Percentiles rank a stretch among this genome's conserved stretches.
Conservation (phyloP, 2,888 invertebrate genomes). For the Dioctria linearis region DNA sequence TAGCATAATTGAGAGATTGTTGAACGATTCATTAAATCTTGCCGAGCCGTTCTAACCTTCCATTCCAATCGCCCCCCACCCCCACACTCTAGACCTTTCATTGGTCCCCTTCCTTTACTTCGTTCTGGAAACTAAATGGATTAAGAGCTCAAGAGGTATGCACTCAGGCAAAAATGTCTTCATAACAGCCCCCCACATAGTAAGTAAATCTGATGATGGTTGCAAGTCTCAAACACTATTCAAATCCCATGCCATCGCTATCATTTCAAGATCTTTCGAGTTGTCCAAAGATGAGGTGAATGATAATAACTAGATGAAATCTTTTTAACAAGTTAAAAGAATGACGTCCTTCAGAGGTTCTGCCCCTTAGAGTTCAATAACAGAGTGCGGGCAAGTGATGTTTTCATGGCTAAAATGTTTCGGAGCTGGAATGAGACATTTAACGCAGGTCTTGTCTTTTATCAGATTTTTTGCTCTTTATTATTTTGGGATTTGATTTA, state of each 20-base stretch:
- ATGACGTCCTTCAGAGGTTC: not conserved
- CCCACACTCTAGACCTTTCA: too few relatives aligned
- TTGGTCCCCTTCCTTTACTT: not conserved
- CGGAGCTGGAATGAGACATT: not conserved
- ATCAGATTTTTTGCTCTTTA: too few relatives aligned
- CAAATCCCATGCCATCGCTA: slow-evolving; percentile 1
- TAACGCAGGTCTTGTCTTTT: not conserved
- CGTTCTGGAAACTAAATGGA: slow-evolving; percentile 12
- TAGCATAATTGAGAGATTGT: slow-evolving; percentile 49
- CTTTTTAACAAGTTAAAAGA: slow-evolving; percentile 35
- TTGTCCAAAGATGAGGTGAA: slow-evolving; percentile 30
- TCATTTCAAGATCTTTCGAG: not conserved
- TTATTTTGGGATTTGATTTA: too few relatives aligned
- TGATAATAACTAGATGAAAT: slow-evolving; percentile 40
- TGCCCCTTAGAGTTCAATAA: not conserved
- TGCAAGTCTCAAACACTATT: slow-evolving; percentile 41
- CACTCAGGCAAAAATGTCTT: slow-evolving; percentile 34
- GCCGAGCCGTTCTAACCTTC: not conserved
- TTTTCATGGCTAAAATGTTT: not conserved
- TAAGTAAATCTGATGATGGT: slow-evolving; percentile 29
- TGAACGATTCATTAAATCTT: slow-evolving; percentile 45
- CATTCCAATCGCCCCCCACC: too few relatives aligned
- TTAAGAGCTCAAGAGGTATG: slow-evolving; percentile 39
- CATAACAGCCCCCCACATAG: not conserved
- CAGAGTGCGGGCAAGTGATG: not conserved